Evolutionary conservation across 1,140 invertebrate species (phyloP), one percentile per base, ranked within the genome.

Genomic region (Diprion similis): DNA sequence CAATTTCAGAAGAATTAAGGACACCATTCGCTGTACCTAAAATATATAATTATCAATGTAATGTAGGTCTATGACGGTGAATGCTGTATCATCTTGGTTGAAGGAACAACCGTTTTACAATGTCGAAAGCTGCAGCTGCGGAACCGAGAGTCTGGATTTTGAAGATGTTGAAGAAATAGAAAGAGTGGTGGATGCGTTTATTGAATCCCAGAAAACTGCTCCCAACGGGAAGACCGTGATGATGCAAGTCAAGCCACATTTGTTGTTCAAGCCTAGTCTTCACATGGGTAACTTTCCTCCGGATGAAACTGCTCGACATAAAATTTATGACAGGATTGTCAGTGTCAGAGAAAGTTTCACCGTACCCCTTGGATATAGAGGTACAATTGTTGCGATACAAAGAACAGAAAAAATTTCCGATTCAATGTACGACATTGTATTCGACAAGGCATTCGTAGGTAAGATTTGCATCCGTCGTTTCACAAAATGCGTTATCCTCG

Each of bases 271-370:
- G 64, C 83, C 87, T 6, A 83, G 78, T 51, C 76, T 89, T 10
- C 81, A 81, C 59, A 70, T 78, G 0, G 83, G 83, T 65, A 84
- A 79, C 66, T 70, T 84, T 24, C 78, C 90, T 1, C 92, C 95
- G 0, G 96, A 97, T 87, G 86, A 90, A 0, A 87, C 84, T 15
- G 90, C 92, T 0, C 90, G 89, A 6, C 94, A 92, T 82, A 78
- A 89, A 75, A 79, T 99, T 65, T 94, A 95, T 77, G 97, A 99
- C 84, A 90, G 97, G 71, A 92, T 99, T 59, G 91, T 98, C 2
- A 92, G 93, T 78, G 91, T 95, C 0, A 89, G 93, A 48, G 90
- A 92, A 66, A 91, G 91, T 68, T 94, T 92, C 78, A 91, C 91
- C 2, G 95, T 97, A 10, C 96, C 96, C 0, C 85, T 95, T 15